These are phyloP conservation scores for Dipodomys spectabilis DNA, from an alignment of 2,113 vertebrate genomes.

Conservation along the genomic window DNA sequence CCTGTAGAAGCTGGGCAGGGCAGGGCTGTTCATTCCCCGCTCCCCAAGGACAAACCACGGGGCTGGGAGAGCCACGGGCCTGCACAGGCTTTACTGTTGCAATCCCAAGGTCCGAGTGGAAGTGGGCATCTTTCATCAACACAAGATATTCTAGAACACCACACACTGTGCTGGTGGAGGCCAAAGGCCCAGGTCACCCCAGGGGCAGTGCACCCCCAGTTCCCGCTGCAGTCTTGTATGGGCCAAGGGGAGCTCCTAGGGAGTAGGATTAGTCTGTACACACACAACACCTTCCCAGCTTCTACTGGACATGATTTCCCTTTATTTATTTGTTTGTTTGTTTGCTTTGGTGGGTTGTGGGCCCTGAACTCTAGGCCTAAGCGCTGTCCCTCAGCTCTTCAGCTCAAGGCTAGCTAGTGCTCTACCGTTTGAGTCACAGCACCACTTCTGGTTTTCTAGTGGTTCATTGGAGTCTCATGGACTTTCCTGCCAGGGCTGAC, in stretches of 20 bases:
- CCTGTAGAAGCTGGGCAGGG: not conserved
- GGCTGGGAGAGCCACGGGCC: fast-evolving
- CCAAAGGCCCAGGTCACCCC: constrained; percentile 48
- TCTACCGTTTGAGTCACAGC: too few species aligned
- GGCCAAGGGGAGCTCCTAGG: constrained; percentile 12
- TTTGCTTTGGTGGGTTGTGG: too few species aligned
- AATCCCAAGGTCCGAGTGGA: constrained; percentile 22
- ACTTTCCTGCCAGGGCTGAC: too few species aligned
- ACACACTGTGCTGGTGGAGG: constrained; percentile 65
- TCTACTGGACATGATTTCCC: constrained; percentile 79
- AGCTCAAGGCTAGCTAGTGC: too few species aligned
- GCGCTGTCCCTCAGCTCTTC: too few species aligned
- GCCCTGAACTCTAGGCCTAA: too few species aligned
- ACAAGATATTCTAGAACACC: not conserved
- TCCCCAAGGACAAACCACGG: not conserved
- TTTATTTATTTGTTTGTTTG: too few species aligned
- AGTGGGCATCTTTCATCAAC: not conserved
- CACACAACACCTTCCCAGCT: constrained; percentile 77
- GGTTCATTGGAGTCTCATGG: too few species aligned
- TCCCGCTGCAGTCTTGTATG: not conserved
- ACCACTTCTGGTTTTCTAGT: too few species aligned
- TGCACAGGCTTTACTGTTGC: not conserved
- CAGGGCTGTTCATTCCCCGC: not conserved
- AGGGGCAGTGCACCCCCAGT: not conserved
- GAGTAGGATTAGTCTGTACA: not conserved